Conservation (phyloP, 2,113 vertebrate genomes). For the Rhagologus leucostigma region DNA sequence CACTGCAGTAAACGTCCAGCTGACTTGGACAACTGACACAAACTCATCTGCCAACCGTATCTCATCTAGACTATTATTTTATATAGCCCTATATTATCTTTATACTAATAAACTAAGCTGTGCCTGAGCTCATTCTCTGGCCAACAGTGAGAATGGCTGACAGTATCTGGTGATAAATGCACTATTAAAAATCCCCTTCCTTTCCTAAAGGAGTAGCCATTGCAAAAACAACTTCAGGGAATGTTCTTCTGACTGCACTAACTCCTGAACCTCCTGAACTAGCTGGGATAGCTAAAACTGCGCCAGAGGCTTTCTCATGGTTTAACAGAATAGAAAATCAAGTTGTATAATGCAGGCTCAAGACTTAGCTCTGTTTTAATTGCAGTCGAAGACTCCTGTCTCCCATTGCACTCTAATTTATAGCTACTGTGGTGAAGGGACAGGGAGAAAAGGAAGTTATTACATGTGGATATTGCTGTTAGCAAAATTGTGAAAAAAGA, state of each 20-base stretch:
- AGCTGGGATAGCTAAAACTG: not conserved
- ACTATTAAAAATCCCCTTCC: not conserved
- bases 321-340: not conserved
- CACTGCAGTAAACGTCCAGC: not conserved
- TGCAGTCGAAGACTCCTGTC: not conserved
- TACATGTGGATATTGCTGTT: not conserved
- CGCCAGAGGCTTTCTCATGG: not conserved
- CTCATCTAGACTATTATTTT: not conserved
- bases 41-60: not conserved
- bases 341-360: not conserved
- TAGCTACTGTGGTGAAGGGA: not conserved
- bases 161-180: not conserved
- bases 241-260: not conserved
- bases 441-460: not conserved
- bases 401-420: not conserved
- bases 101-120: not conserved
- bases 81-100: not conserved
- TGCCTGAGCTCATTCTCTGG: not conserved
- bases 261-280: not conserved
- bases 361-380: not conserved
- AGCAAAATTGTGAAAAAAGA: not conserved
- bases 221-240: not conserved
- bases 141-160: not conserved
- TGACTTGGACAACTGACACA: not conserved
- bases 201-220: not conserved